Evolutionary conservation across 2,888 invertebrate genomes (phyloP), one percentile per base, ranked within the genome.

Genomic region (Coecobrya sp.): DNA sequence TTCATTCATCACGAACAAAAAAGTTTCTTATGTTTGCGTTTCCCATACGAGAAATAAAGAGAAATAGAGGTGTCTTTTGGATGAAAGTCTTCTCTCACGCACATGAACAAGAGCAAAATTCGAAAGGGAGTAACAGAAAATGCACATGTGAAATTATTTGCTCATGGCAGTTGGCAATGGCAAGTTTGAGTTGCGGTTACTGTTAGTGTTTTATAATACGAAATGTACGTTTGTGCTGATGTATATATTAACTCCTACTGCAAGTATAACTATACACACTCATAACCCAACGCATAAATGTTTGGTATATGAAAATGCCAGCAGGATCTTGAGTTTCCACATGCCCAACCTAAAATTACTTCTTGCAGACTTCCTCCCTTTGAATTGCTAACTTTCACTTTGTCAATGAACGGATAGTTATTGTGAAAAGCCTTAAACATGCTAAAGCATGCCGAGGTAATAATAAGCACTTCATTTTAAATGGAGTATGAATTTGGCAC

Each of bases 1-100:
- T 76, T 79, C 59, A 76, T 76, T 87, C 87, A 59, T 87, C 87
- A 70, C 70, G 36, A 30, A 86, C 55, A 84, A 70, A 49, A 82
- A 62, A 84, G 55, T 68, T 85, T 86, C 49, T 86, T 22, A 7
- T 36, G 36, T 25, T 36, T 19, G 73, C 19, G 19, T 45, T 45
- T 16, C 13, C 52, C 52, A 49, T 52, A 49, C 13, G 13, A 5
- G 45, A 13, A 45, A 76, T n/a, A 19, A 13, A 4, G 45, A 76
- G 25, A 76, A 73, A 19, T 22, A 19, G 42, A 73, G 73, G 73
- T 73, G 73, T 73, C 42, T 73, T 25, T 19, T n/a, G 19, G 42
- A 79, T 27, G 8, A 55, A 79, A 76, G 30, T 19, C 13, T 79
- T 86, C 62, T 42, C 86, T 49, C 30, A 70, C 79, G 79, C 79